phyloP scores from a whole-genome alignment of 1,140 invertebrate species.

The Cherax destructor region DNA sequence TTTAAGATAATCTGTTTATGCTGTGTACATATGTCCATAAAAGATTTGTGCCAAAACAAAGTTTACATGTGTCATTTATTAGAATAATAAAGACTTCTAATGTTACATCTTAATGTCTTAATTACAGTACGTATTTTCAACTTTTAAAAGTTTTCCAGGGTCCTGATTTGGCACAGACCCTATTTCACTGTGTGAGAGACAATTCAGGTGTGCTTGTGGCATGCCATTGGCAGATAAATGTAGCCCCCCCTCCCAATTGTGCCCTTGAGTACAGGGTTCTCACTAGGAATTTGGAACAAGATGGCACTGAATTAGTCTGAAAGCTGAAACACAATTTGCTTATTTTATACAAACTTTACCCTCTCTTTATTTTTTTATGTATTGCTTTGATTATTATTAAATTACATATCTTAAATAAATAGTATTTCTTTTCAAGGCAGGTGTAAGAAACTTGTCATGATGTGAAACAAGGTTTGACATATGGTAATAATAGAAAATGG shows the following conservation, averaged over 20 bases:
- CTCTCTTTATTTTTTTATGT: background rate
- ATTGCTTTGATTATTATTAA: too few relatives aligned
- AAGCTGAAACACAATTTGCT: background rate
- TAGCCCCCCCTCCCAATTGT: background rate
- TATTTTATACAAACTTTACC: background rate
- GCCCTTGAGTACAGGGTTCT: background rate
- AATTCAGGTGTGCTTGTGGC: conserved; percentile 5
- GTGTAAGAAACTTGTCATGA: background rate
- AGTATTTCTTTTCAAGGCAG: background rate
- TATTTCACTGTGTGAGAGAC: background rate
- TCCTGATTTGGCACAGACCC: background rate
- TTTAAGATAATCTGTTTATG: background rate
- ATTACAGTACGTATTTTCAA: background rate
- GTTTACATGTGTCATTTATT: background rate
- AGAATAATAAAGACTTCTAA: background rate
- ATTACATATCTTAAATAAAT: too few relatives aligned
- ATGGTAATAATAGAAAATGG: background rate
- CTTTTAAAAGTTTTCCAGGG: background rate
- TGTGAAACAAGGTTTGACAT: background rate
- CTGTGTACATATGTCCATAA: background rate
- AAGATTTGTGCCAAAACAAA: background rate
- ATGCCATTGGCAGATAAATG: background rate
- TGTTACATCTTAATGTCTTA: background rate
- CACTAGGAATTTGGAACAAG: background rate
- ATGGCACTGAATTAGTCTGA: background rate